A percentile compares a stretch with the other conserved stretches of the same genome.
Conservation (phyloP, 2,888 invertebrate species). For the Netelia fuscicornis region DNA sequence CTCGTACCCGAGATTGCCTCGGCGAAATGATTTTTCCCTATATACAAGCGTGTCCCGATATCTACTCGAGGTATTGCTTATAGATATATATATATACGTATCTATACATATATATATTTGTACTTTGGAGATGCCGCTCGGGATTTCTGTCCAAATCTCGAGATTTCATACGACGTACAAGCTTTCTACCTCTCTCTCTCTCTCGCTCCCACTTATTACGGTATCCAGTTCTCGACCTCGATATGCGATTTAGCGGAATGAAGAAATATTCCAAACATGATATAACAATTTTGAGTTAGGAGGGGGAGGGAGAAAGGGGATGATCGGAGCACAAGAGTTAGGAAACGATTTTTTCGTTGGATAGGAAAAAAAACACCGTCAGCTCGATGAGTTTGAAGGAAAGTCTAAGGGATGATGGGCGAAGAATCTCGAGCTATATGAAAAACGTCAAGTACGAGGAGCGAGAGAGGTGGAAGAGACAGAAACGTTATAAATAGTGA, state of each 20-base stretch:
- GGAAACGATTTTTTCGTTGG: not conserved
- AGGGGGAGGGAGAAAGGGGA: too few relatives aligned
- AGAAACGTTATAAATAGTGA: slow-evolving; percentile 69
- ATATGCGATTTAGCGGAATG: slow-evolving; percentile 28
- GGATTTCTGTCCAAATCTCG: slow-evolving; percentile 27
- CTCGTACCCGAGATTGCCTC: slow-evolving; percentile 60
- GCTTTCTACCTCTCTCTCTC: not conserved
- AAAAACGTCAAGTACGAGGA: not conserved
- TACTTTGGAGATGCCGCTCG: slow-evolving; percentile 2
- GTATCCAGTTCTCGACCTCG: not conserved
- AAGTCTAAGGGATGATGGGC: not conserved
- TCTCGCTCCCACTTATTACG: not conserved
- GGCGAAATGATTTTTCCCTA: slow-evolving; percentile 58
- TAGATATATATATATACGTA: not conserved
- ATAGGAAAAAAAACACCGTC: not conserved
- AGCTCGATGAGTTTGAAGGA: not conserved
- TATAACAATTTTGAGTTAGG: not conserved
- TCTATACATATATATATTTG: not conserved
- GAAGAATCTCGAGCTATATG: too few relatives aligned
- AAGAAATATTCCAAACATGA: slow-evolving; percentile 20
- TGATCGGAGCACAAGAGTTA: not conserved
- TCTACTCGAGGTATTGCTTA: not conserved
- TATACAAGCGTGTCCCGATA: slow-evolving; percentile 12
- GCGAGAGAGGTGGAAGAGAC: slow-evolving; percentile 16
- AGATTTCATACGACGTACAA: slow-evolving; percentile 13